Base-by-base conservation (phyloP, 2,113 vertebrate species). In the Rhombomys opimus region DNA sequence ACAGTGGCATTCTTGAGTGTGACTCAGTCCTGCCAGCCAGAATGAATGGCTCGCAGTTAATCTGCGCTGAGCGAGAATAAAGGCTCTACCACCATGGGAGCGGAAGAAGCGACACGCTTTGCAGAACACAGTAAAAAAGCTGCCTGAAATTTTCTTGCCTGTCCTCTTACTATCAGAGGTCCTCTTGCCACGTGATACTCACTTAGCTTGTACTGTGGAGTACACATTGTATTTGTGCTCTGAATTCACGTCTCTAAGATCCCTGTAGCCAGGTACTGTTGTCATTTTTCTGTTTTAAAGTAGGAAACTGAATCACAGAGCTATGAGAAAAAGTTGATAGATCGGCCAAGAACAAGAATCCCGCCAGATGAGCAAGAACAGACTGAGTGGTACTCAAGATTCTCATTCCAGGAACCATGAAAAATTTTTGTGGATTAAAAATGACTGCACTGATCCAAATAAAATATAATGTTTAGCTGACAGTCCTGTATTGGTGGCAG, bases 1-100 rank as follows among this genome's bases (percentile, higher is more conserved):
- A n/a, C 92, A 11, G 77, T 52, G 87, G 95, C 93, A 96, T 98
- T 97, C 93, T 94, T 94, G 81, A 96, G 91, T 15, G 91, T 97
- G 96, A 98, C 94, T 97, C 95, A 94, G 96, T 89, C 80, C 96
- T 75, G 67, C 78, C 94, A 90, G 94, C 90, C 87, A 81, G 61
- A 91, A 93, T 38, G 30, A 59, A 95, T 6, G 59, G 95, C 25
- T 96, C 94, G 89, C 65, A 87, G 91, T 91, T 63, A 77, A 89
- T 84, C 63, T 76, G 57, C 84, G 91, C 72, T 2, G n/a, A 96
- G 81, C 86, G 59, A 2, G 61, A 75, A 65, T 25, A 46, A 84
- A 90, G 86, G 68, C 35, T 0, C 3, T 41, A 77, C 14, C 59
- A 50, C 86, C 88, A 63, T 54, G 50, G 46, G 61, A 93, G 63